phyloP scores from a whole-genome alignment of 2,113 vertebrate genomes.

The Ahaetulla prasina region DNA sequence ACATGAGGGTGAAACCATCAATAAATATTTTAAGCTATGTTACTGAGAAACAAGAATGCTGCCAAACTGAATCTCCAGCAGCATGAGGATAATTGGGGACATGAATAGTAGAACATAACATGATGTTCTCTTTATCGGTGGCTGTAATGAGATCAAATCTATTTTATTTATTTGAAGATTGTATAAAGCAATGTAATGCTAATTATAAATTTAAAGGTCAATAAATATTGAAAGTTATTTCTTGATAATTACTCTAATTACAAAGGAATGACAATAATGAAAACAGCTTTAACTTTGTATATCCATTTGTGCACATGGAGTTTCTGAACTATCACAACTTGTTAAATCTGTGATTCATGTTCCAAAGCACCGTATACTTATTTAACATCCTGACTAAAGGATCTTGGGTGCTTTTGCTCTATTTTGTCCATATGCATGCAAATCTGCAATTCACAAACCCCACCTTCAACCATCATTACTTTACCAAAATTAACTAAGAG shows the following conservation, averaged over 20 bases:
- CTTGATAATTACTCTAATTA: conserved; percentile 42
- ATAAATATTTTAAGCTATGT: conserved; percentile 57
- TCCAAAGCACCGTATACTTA: neutral
- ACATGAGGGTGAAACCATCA: conserved; percentile 55
- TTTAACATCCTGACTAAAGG: neutral
- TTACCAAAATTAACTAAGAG: neutral
- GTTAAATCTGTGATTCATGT: neutral
- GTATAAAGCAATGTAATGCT: conserved; percentile 21
- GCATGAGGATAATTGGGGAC: conserved; percentile 62
- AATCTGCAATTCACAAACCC: neutral
- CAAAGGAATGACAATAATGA: conserved; percentile 38
- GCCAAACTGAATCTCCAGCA: conserved; percentile 59
- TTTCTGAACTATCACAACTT: neutral
- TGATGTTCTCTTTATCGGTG: neutral
- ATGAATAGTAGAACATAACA: conserved; percentile 42
- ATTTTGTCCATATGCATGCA: neutral
- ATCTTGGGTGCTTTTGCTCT: neutral
- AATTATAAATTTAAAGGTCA: conserved; percentile 15
- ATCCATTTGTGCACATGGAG: conserved; percentile 3
- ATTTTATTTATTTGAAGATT: neutral
- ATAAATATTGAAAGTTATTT: neutral
- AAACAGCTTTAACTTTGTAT: conserved; percentile 28
- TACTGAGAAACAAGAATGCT: conserved; percentile 32
- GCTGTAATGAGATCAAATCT: conserved; percentile 35
- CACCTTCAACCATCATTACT: neutral